Base-by-base conservation (phyloP, 2,113 vertebrate species). In the Talpa occidentalis region DNA sequence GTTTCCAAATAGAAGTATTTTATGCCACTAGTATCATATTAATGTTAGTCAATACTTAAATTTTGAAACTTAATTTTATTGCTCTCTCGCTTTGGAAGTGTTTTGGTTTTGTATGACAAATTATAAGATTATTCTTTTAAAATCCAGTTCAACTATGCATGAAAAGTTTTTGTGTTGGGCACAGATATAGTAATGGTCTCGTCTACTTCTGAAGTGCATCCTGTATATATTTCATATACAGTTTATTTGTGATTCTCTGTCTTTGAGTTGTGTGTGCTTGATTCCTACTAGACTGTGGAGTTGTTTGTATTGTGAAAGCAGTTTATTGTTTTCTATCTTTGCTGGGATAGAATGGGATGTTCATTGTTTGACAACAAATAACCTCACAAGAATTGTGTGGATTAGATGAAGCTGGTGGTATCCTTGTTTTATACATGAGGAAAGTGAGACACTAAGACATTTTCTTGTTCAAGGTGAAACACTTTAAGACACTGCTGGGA, bases 391-490 rank as follows among this genome's bases (percentile, higher is more conserved):
- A 80, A 54, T 66, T 40, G 70, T 62, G 22, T 92, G 9, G 37
- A 35, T 81, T 92, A 10, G 30, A n/a, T 74, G 28, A 90, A 92
- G 30, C 74, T 44, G 70, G 22, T 64, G 60, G 3, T 85, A 44
- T 26, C 37, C 47, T 85, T 35, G 37, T 52, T 83, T 88, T 67
- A 14, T 73, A 26, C 8, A 40, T 21, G 69, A 59, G 47, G 32
- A 73, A 60, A 90, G 15, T 66, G 42, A 90, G 24, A 30, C 40
- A 90, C 2, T 32, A 47, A 81, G n/a, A 52, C 37, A 35, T 72
- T 54, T 72, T 93, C 67, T 80, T 47, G 47, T 22, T 86, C 64
- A 86, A 67, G 52, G 60, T 62, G 82, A 73, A 94, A 74, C 92
- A 32, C 59, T 84, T 91, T 30, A 79, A 70, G 54, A 54, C 60